These are phyloP conservation scores for Hippolais icterina DNA, from an alignment of 2,113 vertebrate genomes.

Conservation along the genomic window DNA sequence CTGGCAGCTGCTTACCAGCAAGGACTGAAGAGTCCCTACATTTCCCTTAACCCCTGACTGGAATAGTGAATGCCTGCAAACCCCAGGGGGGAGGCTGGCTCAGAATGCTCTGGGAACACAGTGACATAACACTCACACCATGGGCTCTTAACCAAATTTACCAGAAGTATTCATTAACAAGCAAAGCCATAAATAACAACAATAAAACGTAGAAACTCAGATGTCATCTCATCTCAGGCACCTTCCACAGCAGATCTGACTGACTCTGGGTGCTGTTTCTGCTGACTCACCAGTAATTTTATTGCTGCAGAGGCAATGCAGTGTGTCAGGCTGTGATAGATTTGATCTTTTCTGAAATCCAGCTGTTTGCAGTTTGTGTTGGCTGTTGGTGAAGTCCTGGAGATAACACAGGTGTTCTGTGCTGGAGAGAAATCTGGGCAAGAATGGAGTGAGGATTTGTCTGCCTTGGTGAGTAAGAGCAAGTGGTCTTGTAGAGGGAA, in stretches of 20 bases:
- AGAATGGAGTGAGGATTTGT: fast-evolving
- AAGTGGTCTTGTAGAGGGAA: not conserved
- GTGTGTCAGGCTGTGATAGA: not conserved
- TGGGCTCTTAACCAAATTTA: not conserved
- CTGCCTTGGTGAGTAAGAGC: not conserved
- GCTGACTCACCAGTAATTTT: slow-evolving; percentile 8
- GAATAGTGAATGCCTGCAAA: not conserved
- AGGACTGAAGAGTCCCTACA: not conserved
- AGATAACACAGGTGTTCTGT: slow-evolving; percentile 20
- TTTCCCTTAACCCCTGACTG: not conserved
- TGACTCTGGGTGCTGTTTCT: not conserved
- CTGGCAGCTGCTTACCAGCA: not conserved
- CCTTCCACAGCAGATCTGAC: not conserved
- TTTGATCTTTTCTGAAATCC: slow-evolving; percentile 22
- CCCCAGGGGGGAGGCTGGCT: not conserved
- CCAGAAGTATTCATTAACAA: not conserved
- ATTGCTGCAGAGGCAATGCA: not conserved
- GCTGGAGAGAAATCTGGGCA: not conserved
- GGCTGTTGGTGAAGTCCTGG: not conserved
- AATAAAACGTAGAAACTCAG: not conserved
- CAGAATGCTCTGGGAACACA: not conserved
- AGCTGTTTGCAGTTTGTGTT: slow-evolving; percentile 19
- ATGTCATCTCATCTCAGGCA: not conserved
- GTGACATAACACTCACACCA: not conserved
- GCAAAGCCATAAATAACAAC: not conserved